Percentiles rank a stretch among this genome's conserved stretches.
phyloP scores from a whole-genome alignment of 2,888 invertebrate species.

The Diabrotica balteata region DNA sequence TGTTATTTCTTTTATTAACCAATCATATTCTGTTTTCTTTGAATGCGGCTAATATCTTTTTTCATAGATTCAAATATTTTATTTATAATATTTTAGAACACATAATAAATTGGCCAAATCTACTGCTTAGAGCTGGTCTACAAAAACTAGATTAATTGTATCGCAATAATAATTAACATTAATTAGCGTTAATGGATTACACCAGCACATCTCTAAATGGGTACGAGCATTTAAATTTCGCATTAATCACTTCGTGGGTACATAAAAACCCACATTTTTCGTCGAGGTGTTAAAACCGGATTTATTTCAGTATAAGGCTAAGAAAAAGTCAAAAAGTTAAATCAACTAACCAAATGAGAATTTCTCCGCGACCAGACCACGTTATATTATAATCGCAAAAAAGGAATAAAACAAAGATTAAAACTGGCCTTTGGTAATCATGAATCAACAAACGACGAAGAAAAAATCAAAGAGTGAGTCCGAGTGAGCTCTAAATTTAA shows the following conservation, averaged over 20 bases:
- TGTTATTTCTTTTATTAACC: too few relatives aligned
- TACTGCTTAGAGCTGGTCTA: too few relatives aligned
- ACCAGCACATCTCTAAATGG: not conserved
- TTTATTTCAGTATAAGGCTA: slow-evolving; percentile 2
- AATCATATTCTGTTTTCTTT: too few relatives aligned
- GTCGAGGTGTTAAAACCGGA: slow-evolving; percentile 2
- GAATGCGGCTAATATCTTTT: not conserved
- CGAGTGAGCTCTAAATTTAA: not conserved
- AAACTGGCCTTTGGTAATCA: slow-evolving; percentile 1
- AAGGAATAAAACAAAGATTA: not conserved
- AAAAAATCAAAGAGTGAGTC: not conserved
- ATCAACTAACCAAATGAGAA: slow-evolving; percentile 3
- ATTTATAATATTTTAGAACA: not conserved
- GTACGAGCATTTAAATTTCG: not conserved
- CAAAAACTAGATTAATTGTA: too few relatives aligned
- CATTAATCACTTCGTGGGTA: not conserved
- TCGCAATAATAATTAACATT: too few relatives aligned
- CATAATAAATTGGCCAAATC: too few relatives aligned
- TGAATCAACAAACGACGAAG: slow-evolving; percentile 2
- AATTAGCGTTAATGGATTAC: too few relatives aligned
- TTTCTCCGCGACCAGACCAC: not conserved
- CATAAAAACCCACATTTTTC: not conserved
- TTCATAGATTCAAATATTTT: not conserved
- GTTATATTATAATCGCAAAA: slow-evolving; percentile 2
- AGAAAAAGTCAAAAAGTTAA: slow-evolving; percentile 5